Base-by-base conservation (phyloP, 2,113 vertebrate species). In the Tupaia tana region DNA sequence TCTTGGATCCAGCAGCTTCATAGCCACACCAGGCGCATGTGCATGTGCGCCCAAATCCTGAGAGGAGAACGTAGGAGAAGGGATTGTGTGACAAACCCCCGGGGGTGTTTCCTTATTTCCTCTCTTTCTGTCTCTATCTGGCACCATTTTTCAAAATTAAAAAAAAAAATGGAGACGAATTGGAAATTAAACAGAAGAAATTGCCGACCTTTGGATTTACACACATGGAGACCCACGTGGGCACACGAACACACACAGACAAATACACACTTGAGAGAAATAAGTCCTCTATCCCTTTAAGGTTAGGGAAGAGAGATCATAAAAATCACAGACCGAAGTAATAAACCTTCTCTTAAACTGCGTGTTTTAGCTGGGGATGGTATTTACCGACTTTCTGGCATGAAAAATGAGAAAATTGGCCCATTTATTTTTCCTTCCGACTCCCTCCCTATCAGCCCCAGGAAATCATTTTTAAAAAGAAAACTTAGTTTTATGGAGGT, bases 381-480 rank as follows among this genome's bases (percentile, higher is more conserved):
- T 77, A 83, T 52, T 83, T 78, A 79, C 6, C 56, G 79, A 89
- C 59, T 61, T 34, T 70, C 52, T 58, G 58, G 52, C 88, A 85
- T 67, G 43, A 93, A 96, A 75, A 31, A 73, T 73, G 69, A 95
- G 64, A 92, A 93, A 74, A 43, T 0, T 73, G 69, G 31, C 7
- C 64, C 75, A 79, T 52, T 94, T 91, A 70, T 77, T 91, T 85
- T 89, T 78, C 29, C 20, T 79, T 84, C 18, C 43, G 74, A 13
- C 7, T 90, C 31, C 18, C 29, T 43, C 29, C n/a, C 27, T 56
- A n/a, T 22, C 34, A 64, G 80, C 70, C 75, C 67, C n/a, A 96
- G 75, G 89, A 96, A 96, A 86, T 90, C 1, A 34, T 84, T 70
- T 90, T 79, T 43, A n/a, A 88, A 81, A 69, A n/a, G 54, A 91